Evolutionary conservation across 1,140 invertebrate genomes (phyloP).

Genomic region (Campoletis sonorensis): DNA sequence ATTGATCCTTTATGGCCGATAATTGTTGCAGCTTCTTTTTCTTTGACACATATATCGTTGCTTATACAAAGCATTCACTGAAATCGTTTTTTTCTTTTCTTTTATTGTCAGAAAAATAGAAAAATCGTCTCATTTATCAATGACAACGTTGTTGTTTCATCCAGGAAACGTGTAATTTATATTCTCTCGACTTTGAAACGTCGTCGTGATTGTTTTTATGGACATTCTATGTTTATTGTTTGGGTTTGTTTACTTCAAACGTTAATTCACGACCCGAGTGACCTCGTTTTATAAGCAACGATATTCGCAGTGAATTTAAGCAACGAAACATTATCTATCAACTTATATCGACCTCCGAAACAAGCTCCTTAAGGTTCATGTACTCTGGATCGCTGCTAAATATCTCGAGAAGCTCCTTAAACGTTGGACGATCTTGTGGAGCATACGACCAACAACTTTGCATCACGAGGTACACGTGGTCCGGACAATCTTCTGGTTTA

Average conservation of each 20-base stretch:
- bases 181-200: no score
- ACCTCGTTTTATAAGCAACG: no score
- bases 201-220: no score
- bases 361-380: slow-evolving; percentile 81
- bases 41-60: not conserved
- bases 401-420: slow-evolving; percentile 85
- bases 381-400: slow-evolving; percentile 87
- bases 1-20: not conserved
- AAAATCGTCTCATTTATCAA: no score
- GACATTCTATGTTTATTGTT: no score
- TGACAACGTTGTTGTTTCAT: no score
- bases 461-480: slow-evolving; percentile 92
- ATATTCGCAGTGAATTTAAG: no score
- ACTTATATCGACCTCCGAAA: slow-evolving; percentile 71
- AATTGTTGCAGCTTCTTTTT: not conserved
- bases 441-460: slow-evolving; percentile 92
- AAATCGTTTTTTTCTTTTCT: not conserved
- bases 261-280: no score
- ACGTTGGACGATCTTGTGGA: slow-evolving; percentile 87
- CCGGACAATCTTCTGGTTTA: slow-evolving; percentile 89
- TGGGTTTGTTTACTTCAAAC: no score
- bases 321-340: slow-evolving; percentile 53
- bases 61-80: not conserved
- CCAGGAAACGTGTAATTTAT: no score
- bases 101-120: no score